Conservation (phyloP, 1,140 invertebrate species). For the Chlorops oryzae region DNA sequence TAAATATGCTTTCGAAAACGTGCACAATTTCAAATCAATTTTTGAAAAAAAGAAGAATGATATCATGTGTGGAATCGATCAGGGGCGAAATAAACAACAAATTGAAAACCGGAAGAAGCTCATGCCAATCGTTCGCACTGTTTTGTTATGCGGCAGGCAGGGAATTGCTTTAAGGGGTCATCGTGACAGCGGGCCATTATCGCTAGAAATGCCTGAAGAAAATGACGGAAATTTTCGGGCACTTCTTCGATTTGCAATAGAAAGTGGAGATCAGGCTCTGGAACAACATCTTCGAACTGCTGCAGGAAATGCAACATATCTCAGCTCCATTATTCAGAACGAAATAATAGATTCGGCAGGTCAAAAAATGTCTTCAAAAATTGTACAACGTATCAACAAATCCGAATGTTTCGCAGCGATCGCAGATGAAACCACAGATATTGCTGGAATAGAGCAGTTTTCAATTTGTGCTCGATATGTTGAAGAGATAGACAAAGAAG, state of each 20-base stretch:
- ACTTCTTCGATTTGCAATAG: too few species aligned
- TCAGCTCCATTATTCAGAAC: background rate
- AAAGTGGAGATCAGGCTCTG: background rate
- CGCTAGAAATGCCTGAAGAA: background rate
- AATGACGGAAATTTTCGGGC: background rate
- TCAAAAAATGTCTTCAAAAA: background rate
- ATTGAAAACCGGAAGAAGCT: background rate
- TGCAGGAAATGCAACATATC: background rate
- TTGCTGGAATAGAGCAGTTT: background rate
- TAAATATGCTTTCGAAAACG: too few species aligned
- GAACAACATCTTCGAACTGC: background rate
- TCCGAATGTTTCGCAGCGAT: too few species aligned
- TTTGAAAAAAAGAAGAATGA: background rate
- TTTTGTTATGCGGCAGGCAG: background rate
- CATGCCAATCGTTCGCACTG: too few species aligned
- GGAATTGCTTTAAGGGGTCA: background rate
- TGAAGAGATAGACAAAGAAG: background rate
- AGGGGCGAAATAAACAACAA: background rate
- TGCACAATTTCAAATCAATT: background rate
- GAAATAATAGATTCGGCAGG: background rate
- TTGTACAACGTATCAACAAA: background rate
- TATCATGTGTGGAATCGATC: background rate
- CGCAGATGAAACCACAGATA: background rate
- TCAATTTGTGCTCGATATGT: too few species aligned
- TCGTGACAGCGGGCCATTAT: background rate